Percentiles rank a stretch among this genome's conserved stretches.
Evolutionary conservation across 1,140 invertebrate species (phyloP).

Genomic region (Panagrolaimus sp.): DNA sequence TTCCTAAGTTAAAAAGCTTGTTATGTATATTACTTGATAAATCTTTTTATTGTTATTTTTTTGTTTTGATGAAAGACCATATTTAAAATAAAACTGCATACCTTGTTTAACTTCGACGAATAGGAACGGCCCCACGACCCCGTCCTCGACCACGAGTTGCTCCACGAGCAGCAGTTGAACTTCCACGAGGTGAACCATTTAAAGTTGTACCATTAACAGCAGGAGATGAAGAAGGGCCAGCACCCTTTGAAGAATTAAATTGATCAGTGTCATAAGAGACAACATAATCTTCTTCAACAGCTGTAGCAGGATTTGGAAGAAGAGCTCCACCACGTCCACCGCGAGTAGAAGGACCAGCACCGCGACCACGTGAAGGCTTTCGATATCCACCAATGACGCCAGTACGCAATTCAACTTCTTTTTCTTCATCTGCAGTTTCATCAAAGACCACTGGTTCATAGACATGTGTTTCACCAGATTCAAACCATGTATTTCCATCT

Average conservation of each 20-base stretch:
- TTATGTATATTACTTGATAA: too few species aligned
- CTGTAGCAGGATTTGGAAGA: neutral
- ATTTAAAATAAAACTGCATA: neutral
- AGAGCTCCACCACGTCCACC: neutral
- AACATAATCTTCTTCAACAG: neutral
- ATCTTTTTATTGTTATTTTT: too few species aligned
- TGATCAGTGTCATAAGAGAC: too few species aligned
- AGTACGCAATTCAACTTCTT: neutral
- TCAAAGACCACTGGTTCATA: neutral
- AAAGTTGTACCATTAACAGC: too few species aligned
- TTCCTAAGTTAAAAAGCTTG: too few species aligned
- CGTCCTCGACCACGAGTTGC: neutral
- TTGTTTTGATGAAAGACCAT: neutral
- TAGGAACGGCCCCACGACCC: neutral
- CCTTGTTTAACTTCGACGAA: conserved; percentile 7
- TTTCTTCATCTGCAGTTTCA: neutral
- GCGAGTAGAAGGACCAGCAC: neutral
- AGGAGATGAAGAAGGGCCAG: too few species aligned
- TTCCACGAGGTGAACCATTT: too few species aligned
- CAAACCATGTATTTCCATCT: neutral
- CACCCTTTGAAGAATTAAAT: neutral
- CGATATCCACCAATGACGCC: neutral
- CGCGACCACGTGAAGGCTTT: neutral
- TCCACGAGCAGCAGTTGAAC: too few species aligned
- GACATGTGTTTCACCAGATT: neutral